Evolutionary conservation across 2,113 vertebrate species (phyloP).

Genomic region (Catharus minimus): DNA sequence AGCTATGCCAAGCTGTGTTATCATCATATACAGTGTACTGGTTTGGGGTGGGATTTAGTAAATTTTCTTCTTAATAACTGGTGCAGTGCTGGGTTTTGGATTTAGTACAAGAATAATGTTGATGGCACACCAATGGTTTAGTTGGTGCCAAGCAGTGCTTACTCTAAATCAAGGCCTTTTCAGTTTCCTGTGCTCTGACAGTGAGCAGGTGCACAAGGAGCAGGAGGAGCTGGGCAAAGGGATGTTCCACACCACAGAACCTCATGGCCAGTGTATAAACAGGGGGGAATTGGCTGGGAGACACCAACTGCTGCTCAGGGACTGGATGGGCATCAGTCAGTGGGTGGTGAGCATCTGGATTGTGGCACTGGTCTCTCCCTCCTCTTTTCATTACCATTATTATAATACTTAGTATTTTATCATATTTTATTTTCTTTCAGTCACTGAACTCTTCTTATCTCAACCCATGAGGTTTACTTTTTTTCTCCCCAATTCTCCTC

Average conservation of each 20-base stretch:
- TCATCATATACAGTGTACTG: neutral
- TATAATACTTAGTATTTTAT: neutral
- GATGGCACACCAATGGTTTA: neutral
- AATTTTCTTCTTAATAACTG: neutral
- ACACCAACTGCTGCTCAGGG: neutral
- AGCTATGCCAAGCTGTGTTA: neutral
- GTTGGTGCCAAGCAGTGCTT: neutral
- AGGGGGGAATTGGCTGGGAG: neutral
- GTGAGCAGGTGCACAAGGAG: neutral
- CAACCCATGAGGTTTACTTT: neutral
- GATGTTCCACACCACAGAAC: neutral
- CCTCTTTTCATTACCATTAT: neutral
- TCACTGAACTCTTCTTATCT: neutral
- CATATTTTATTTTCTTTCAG: neutral
- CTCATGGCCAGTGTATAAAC: neutral
- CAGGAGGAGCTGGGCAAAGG: neutral
- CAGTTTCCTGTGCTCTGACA: neutral
- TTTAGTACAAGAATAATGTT: neutral
- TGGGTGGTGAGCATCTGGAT: neutral
- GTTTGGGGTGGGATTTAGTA: neutral
- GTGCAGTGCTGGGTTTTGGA: neutral
- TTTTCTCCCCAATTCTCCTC: neutral
- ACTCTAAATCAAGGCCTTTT: neutral
- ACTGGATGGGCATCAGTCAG: neutral
- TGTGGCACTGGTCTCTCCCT: neutral